phyloP scores from a whole-genome alignment of 2,888 invertebrate genomes.

The Agriotes lineatus region DNA sequence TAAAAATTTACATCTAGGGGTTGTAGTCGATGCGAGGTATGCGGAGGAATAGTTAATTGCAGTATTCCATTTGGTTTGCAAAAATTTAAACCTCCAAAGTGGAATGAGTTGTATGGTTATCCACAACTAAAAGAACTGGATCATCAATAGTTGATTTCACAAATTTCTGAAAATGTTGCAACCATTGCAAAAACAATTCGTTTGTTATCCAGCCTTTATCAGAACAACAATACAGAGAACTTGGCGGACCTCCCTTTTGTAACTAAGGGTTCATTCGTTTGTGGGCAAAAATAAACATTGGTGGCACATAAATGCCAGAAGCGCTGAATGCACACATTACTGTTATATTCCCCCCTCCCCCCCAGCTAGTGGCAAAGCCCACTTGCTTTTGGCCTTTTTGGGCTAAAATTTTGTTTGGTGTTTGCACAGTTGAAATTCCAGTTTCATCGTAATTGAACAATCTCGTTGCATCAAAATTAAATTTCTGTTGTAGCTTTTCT shows the following conservation, averaged over 20 bases:
- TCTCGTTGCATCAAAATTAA: too few relatives aligned
- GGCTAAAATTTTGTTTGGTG: constrained; percentile 60
- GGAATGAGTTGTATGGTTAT: constrained; percentile 56
- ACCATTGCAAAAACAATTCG: constrained; percentile 49
- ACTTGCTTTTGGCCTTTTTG: constrained; percentile 62
- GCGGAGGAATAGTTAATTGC: too few relatives aligned
- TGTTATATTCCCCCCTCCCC: constrained; percentile 62
- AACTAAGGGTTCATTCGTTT: constrained; percentile 61
- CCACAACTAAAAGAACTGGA: constrained; percentile 54
- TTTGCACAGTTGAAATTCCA: too few relatives aligned
- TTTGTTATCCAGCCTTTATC: constrained; percentile 52
- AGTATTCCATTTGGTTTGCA: too few relatives aligned
- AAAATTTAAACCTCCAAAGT: constrained; percentile 39
- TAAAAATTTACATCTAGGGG: too few relatives aligned
- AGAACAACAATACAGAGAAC: constrained; percentile 56
- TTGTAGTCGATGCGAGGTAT: too few relatives aligned
- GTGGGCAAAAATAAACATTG: constrained; percentile 66
- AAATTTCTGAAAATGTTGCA: constrained; percentile 47
- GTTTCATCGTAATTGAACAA: too few relatives aligned
- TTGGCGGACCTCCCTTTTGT: constrained; percentile 62
- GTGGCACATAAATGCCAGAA: constrained; percentile 62
- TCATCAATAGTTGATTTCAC: constrained; percentile 49
- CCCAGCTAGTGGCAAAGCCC: constrained; percentile 62
- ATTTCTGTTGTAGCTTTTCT: too few relatives aligned
- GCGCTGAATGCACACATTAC: constrained; percentile 63